Evolutionary conservation across 2,797 vertebrate species (phyloP), one percentile per base, ranked within the genome.

Genomic region (Hapalemur alaotrensis): DNA sequence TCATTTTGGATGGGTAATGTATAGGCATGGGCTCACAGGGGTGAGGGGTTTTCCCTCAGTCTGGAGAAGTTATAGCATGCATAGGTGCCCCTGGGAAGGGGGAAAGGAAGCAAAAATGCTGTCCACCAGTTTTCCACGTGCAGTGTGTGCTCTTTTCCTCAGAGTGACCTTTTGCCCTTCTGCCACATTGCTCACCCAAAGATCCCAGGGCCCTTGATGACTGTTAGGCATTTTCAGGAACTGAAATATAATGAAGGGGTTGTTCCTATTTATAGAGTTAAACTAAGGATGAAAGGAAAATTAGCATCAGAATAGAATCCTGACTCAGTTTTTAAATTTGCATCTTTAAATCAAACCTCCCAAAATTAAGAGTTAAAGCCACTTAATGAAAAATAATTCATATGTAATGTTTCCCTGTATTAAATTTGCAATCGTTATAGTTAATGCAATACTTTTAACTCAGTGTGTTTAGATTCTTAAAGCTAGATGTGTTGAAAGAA

Each of bases 291-390:
- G 73, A 70, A 76, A 92, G 67, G 59, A 61, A 93, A 92, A 76
- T 75, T 20, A 50, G 32, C 43, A 28, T 65, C 70, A 54, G 9
- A 35, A 67, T 63, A 0, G 0, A 84, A 78, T 93, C n/a, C 43
- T 76, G 41, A 28, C 38, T 75, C 15, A 15, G 25, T 73, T 70
- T 91, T 92, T 79, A 69, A 69, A 41, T 28, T 57, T 82, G 32
- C 38, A 25, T 79, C 35, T 96, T 96, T 95, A 91, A 91, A 90
- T 72, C 20, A 59, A 48, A 88, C 35, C 73, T 23, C 28, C 43
- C 1, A 10, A 85, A 91, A 95, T 79, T 52, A 95, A 84, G 50
- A 73, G 63, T 63, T 67, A 41, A 8, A 80, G 69, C 52, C 35
- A 50, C 11, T 72, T 91, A 63, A 69, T 86, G 35, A 52, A 59